Evolutionary conservation across 1,140 invertebrate genomes (phyloP).

Genomic region (Drosophila orena): DNA sequence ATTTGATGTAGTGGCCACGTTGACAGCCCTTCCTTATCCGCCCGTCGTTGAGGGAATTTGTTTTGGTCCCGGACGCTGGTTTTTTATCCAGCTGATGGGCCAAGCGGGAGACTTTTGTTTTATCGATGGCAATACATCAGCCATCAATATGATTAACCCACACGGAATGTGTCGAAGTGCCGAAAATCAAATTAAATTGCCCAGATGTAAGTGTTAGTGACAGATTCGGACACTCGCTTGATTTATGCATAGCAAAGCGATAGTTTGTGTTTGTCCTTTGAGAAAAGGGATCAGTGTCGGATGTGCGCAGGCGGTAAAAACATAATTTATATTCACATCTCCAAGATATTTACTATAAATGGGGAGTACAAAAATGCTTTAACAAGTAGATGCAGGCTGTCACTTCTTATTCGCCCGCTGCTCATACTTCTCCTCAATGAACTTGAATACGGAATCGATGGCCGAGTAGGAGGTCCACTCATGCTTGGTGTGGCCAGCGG

Average conservation of each 20-base stretch:
- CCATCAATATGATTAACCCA: conserved; percentile 80
- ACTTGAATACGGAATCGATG: conserved; percentile 86
- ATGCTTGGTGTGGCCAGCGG: conserved; percentile 86
- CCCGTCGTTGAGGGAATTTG: conserved; percentile 40
- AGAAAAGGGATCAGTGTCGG: conserved; percentile 77
- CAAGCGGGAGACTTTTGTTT: conserved; percentile 71
- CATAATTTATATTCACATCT: conserved; percentile 59
- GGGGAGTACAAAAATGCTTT: conserved; percentile 24
- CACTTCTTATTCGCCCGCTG: conserved; percentile 29
- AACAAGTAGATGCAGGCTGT: conserved; percentile 17
- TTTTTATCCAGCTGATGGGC: conserved; percentile 52
- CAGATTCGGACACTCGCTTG: conserved; percentile 61
- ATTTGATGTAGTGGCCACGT: conserved; percentile 34
- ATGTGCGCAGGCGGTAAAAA: conserved; percentile 37
- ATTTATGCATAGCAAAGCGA: conserved; percentile 77
- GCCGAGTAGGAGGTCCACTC: conserved; percentile 86
- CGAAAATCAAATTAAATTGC: conserved; percentile 84
- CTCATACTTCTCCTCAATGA: conserved; percentile 85
- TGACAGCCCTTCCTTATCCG: conserved; percentile 57
- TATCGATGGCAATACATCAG: conserved; percentile 73
- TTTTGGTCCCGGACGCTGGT: conserved; percentile 27
- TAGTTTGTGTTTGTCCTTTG: conserved; percentile 74
- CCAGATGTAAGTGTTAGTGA: conserved; percentile 81
- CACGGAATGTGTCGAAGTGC: conserved; percentile 65
- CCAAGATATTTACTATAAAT: conserved; percentile 7